phyloP scores from a whole-genome alignment of 2,113 vertebrate species.

The Pluvianellus socialis region DNA sequence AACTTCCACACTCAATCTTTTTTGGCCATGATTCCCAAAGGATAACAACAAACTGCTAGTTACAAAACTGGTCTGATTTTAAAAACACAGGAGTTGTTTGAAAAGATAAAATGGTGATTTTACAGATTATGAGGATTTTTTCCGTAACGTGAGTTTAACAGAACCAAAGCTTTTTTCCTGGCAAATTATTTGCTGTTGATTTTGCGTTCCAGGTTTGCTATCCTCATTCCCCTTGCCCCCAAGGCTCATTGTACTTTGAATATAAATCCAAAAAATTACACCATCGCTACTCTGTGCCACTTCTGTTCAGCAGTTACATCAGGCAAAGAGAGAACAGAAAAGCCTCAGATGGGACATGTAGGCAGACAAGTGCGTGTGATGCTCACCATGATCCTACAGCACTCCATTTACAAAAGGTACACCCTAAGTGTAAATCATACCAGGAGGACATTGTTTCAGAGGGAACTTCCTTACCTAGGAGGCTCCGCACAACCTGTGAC shows the following conservation, averaged over 20 bases:
- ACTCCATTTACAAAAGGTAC: background rate
- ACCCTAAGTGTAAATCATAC: background rate
- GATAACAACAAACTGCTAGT: background rate
- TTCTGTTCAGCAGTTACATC: constrained; percentile 6
- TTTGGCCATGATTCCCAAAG: background rate
- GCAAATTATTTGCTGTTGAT: background rate
- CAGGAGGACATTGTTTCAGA: background rate
- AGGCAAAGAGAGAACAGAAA: background rate
- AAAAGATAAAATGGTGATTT: background rate
- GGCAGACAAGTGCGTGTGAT: background rate
- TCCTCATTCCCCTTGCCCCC: background rate
- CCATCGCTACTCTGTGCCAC: background rate
- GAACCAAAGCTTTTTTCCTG: background rate
- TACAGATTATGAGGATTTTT: background rate
- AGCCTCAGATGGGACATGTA: background rate
- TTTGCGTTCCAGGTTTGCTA: background rate
- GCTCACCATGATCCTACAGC: background rate
- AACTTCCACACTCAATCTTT: background rate
- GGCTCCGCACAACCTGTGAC: background rate
- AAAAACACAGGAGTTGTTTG: background rate
- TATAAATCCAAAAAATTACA: background rate
- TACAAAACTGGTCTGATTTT: background rate
- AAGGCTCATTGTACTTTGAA: background rate
- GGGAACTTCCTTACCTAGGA: background rate
- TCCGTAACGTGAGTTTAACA: background rate